Base-by-base conservation (phyloP, 2,888 invertebrate species). In the Clepsis dumicolana region DNA sequence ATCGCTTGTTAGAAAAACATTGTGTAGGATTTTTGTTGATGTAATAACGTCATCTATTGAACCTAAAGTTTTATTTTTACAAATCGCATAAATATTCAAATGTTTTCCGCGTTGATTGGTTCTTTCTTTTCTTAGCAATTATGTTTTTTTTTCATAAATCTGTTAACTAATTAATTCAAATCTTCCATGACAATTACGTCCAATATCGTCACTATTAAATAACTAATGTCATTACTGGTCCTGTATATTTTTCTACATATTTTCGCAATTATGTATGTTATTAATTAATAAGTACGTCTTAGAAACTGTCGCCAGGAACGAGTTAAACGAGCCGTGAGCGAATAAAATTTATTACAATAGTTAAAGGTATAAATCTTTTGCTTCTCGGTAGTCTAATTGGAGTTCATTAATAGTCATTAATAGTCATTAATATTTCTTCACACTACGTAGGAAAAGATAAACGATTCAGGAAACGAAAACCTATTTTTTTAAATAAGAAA, bases 281-380 rank as follows among this genome's bases (percentile, higher is more conserved):
- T n/a, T 44, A 44, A 44, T 44, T 44, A 18, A 59, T 57, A 64
- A 18, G 52, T 57, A 64, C 59, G 65, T 65, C 65, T 65, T n/a
- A 35, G n/a, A 21, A 61, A 18, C 32, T 44, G 65, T 66, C 61
- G 53, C 44, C 65, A 66, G 14, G n/a, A 54, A 66, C 61, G 61
- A 25, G 65, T 61, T 54, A 8, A 29, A 21, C 53, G 21, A n/a
- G 44, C 41, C 53, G 1, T 53, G 16, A 18, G 18, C 48, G 18
- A 48, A 21, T 48, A 21, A 48, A 4, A 48, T 48, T 21, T 21
- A 21, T 48, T 48, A 48, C 48, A 25, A 21, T 27, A 62, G 48
- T 50, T 21, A 50, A 21, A 16, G 38, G 24, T 18, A 38, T 57
- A 38, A 35, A 38, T 14, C 14, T 24, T 52, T 25, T 48, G 10